Evolutionary conservation across 2,888 invertebrate genomes (phyloP).

Genomic region (Caenorhabditis sp.): DNA sequence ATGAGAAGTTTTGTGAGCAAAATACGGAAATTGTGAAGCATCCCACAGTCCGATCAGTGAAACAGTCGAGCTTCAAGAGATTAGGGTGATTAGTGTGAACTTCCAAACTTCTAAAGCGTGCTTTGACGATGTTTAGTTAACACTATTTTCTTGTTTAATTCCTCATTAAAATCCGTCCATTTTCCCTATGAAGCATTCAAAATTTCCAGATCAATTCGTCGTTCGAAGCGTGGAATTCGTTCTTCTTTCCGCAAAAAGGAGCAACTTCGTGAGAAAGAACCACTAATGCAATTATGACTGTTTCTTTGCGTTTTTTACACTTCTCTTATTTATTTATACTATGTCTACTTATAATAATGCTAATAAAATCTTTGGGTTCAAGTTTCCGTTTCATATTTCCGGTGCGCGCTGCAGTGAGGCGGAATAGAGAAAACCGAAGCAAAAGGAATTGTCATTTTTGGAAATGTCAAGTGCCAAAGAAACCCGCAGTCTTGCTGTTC

Average conservation of each 20-base stretch:
- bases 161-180: no score
- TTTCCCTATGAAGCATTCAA: no score
- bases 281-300: slow-evolving; percentile 64
- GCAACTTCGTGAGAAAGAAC: slow-evolving; percentile 50
- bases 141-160: neutral
- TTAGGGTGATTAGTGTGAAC: slow-evolving; percentile 35
- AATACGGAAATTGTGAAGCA: slow-evolving; percentile 21
- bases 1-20: slow-evolving; percentile 46
- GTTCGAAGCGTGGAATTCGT: slow-evolving; percentile 67
- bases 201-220: slow-evolving; percentile 69
- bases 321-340: slow-evolving; percentile 6
- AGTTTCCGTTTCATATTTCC: slow-evolving; percentile 3
- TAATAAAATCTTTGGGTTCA: neutral
- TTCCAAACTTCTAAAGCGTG: neutral
- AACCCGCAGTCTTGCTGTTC: neutral
- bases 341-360: neutral
- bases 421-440: no score
- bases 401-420: neutral
- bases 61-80: slow-evolving; percentile 50
- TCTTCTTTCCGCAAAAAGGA: slow-evolving; percentile 66
- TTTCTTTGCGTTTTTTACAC: neutral
- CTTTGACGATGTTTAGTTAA: neutral
- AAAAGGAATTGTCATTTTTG: neutral
- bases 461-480: slow-evolving; percentile 26
- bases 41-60: slow-evolving; percentile 10